Evolutionary conservation across 2,888 invertebrate genomes (phyloP).

Genomic region (Luperina testacea): DNA sequence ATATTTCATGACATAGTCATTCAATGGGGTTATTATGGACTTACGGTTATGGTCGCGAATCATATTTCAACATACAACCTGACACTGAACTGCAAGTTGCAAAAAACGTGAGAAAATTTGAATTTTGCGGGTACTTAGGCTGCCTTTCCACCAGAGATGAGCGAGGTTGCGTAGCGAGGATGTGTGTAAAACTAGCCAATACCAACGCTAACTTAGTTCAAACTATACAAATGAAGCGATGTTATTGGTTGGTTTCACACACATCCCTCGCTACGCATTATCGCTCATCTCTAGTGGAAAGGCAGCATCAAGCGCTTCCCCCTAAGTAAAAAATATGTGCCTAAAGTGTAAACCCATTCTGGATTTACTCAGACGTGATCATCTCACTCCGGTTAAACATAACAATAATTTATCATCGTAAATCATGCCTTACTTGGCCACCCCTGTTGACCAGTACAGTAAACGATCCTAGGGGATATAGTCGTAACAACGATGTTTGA

Average conservation of each 20-base stretch:
- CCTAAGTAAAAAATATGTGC: neutral
- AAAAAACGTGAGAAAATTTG: neutral
- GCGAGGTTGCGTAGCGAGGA: too few species aligned
- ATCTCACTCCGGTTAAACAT: conserved; percentile 3
- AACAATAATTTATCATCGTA: conserved; percentile 38
- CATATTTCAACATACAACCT: neutral
- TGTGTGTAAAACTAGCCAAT: too few species aligned
- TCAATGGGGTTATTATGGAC: neutral
- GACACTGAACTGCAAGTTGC: neutral
- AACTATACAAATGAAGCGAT: too few species aligned
- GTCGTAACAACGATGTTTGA: conserved; percentile 5
- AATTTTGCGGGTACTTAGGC: neutral
- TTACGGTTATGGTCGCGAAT: too few species aligned
- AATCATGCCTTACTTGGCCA: conserved; percentile 9
- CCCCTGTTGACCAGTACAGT: conserved; percentile 25
- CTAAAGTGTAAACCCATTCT: neutral
- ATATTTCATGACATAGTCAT: neutral
- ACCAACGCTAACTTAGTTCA: too few species aligned
- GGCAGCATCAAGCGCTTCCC: neutral
- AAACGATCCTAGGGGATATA: conserved; percentile 28
- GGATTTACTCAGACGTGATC: neutral
- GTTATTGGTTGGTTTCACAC: too few species aligned
- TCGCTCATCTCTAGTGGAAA: too few species aligned
- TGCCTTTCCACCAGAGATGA: too few species aligned
- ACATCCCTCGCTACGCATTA: too few species aligned